Percentiles rank a stretch among this genome's conserved stretches.
Conservation (phyloP, 1,140 invertebrate species). For the Asobara japonica region DNA sequence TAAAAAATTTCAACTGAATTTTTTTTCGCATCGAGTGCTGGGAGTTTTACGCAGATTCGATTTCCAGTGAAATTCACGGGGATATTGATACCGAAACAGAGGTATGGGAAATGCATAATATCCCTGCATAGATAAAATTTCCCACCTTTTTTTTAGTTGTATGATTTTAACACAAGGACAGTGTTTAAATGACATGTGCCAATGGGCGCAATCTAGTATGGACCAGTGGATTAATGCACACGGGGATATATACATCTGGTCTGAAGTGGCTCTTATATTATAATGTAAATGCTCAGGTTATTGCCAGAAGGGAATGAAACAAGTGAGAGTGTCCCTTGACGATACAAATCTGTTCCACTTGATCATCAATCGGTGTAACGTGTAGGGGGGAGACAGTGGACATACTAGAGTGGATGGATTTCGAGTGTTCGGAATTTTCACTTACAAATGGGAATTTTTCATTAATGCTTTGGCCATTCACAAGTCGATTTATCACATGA, state of each 20-base stretch:
- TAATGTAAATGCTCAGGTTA: conserved; percentile 41
- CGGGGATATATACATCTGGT: conserved; percentile 23
- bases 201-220: not conserved
- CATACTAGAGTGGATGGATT: not conserved
- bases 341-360: conserved; percentile 42
- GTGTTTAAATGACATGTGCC: not conserved
- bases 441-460: not conserved
- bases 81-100: no score
- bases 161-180: not conserved
- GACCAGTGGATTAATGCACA: not conserved
- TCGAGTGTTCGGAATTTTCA: not conserved
- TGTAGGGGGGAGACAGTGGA: not conserved
- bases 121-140: no score
- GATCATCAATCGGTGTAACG: conserved; percentile 32
- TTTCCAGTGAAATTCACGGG: no score
- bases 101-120: no score
- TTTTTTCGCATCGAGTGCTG: not conserved
- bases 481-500: no score
- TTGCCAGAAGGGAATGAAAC: conserved; percentile 35
- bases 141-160: not conserved
- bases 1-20: not conserved
- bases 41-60: no score
- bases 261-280: conserved; percentile 32
- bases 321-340: conserved; percentile 39
- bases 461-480: not conserved